A percentile compares a stretch with the other conserved stretches of the same genome.
These are phyloP conservation scores for Leptinotarsa texana DNA, from an alignment of 1,140 invertebrate species.

Conservation along the genomic window DNA sequence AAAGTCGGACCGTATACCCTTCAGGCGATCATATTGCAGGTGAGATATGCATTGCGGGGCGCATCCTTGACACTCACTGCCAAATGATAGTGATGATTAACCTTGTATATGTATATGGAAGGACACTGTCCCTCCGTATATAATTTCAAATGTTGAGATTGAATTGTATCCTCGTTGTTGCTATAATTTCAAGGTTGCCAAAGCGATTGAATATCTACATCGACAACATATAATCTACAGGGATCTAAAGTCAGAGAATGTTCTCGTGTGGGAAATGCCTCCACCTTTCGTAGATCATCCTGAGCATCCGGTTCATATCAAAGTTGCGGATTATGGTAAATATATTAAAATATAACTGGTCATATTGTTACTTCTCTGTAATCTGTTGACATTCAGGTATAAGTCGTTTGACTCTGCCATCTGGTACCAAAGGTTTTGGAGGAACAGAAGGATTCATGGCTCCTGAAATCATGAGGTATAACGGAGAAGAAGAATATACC, in stretches of 20 bases:
- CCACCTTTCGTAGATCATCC: constrained; percentile 69
- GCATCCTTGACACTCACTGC: too few species aligned
- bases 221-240: constrained; percentile 92
- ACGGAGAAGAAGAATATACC: constrained; percentile 98
- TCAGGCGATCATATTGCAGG: constrained; percentile 85
- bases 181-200: constrained; percentile 68
- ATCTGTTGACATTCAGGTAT: constrained; percentile 64
- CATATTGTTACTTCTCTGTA: not conserved
- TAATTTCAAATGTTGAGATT: too few species aligned
- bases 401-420: constrained; percentile 82
- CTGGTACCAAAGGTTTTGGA: constrained; percentile 95
- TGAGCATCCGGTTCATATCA: constrained; percentile 78
- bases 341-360: constrained; percentile 39
- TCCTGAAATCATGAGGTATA: constrained; percentile 96
- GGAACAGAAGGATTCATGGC: constrained; percentile 99
- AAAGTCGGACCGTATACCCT: constrained; percentile 79
- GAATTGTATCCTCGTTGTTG: not conserved
- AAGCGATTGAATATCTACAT: constrained; percentile 95
- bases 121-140: not conserved
- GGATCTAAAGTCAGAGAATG: constrained; percentile 98
- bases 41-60: constrained; percentile 42
- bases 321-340: constrained; percentile 92
- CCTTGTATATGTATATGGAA: too few species aligned
- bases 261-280: constrained; percentile 94
- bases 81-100: too few species aligned